These are phyloP conservation scores for Machimus atricapillus DNA, from an alignment of 2,888 invertebrate genomes.

Conservation along the genomic window DNA sequence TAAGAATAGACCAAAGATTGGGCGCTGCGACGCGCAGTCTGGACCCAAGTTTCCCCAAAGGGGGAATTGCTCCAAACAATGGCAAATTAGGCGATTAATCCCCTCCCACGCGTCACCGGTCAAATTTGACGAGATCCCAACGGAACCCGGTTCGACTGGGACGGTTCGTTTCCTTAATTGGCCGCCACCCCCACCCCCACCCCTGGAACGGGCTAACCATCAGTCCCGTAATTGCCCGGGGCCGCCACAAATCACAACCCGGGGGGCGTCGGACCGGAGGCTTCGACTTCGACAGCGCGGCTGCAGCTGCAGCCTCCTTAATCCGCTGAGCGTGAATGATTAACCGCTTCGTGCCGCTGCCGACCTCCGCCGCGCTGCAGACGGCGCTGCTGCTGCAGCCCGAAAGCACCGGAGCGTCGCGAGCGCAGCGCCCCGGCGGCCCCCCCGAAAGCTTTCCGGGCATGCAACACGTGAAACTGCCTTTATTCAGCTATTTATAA, in stretches of 20 bases:
- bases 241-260: neutral
- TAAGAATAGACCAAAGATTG: neutral
- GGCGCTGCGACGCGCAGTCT: neutral
- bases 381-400: neutral
- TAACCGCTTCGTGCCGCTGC: neutral
- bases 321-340: neutral
- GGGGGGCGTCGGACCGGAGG: neutral
- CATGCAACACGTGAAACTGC: neutral
- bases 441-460: neutral
- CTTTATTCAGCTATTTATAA: slow-evolving; percentile 21
- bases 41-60: neutral
- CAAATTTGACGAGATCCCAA: neutral
- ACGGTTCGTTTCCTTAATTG: neutral
- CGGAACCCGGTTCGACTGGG: neutral
- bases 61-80: neutral
- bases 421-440: neutral
- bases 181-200: neutral
- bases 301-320: neutral
- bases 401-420: neutral
- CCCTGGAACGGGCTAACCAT: neutral
- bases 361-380: neutral
- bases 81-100: neutral
- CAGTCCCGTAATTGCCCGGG: neutral
- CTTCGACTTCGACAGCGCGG: neutral
- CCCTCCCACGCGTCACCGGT: neutral